Percentiles rank a stretch among this genome's conserved stretches.
Evolutionary conservation across 2,888 invertebrate genomes (phyloP).

Genomic region (Aspidapion aeneum): DNA sequence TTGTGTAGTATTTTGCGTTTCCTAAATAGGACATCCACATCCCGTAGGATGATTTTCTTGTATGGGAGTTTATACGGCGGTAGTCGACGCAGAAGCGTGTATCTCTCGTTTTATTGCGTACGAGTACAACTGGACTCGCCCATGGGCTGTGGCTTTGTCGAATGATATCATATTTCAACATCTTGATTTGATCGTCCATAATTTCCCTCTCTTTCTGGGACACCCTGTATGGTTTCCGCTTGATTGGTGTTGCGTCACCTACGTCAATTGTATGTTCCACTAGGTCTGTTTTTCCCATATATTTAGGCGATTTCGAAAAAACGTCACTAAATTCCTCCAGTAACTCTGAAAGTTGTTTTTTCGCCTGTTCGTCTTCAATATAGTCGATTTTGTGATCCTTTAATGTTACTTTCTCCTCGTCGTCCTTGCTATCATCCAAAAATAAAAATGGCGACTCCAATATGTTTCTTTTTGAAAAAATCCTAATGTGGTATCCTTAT

Average conservation of each 20-base stretch:
- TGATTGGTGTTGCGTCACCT: conserved; percentile 2
- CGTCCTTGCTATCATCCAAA: background rate
- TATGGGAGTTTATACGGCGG: background rate
- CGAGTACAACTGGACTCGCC: conserved; percentile 7
- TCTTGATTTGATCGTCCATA: conserved; percentile 4
- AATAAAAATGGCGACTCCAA: background rate
- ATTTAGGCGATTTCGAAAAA: background rate
- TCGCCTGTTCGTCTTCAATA: background rate
- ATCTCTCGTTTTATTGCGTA: background rate
- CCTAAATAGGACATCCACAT: background rate
- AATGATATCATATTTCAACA: conserved; percentile 5
- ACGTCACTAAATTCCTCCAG: background rate
- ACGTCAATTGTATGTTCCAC: conserved; percentile 3
- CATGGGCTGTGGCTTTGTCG: conserved; percentile 1
- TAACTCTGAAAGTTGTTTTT: background rate
- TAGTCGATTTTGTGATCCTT: background rate
- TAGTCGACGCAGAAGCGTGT: conserved; percentile 3
- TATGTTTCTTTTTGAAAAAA: background rate
- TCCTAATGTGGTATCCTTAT: background rate
- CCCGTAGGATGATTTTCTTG: background rate
- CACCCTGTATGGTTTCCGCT: conserved; percentile 6
- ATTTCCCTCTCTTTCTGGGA: conserved; percentile 7
- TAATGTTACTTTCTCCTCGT: background rate
- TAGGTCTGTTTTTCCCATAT: background rate
- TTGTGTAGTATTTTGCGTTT: background rate